A percentile compares a stretch with the other conserved stretches of the same genome.
Evolutionary conservation across 2,113 vertebrate genomes (phyloP).

Genomic region (Hyperoodon ampullatus): DNA sequence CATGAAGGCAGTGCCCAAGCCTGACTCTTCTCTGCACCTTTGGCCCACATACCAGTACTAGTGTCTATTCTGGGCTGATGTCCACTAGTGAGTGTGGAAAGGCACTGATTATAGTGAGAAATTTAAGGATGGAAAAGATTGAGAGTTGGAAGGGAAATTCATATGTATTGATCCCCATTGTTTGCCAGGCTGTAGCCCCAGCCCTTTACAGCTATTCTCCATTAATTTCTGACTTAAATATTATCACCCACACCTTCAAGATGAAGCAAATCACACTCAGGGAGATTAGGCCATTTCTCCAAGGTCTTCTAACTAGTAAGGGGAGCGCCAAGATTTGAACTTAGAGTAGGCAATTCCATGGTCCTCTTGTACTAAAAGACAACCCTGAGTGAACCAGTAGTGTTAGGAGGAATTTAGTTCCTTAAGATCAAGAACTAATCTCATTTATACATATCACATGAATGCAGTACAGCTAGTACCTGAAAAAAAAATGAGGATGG

Average conservation of each 20-base stretch:
- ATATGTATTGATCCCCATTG: accelerated
- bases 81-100: neutral
- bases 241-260: neutral
- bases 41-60: accelerated
- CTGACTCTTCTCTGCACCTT: neutral
- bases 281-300: neutral
- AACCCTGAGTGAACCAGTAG: neutral
- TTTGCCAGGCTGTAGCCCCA: neutral
- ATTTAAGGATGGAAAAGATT: neutral
- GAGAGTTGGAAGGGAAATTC: neutral
- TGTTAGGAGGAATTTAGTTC: neutral
- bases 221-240: neutral
- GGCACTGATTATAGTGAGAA: neutral
- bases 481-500: neutral
- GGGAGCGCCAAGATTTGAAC: neutral
- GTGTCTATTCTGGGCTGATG: neutral
- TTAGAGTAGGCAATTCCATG: neutral
- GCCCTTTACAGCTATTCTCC: neutral
- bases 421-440: neutral
- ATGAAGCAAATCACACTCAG: neutral
- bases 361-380: neutral
- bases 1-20: neutral
- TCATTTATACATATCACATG: neutral
- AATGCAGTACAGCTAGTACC: neutral
- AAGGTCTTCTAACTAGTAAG: neutral